phyloP scores from a whole-genome alignment of 1,140 invertebrate genomes.

The Anastrepha ludens region DNA sequence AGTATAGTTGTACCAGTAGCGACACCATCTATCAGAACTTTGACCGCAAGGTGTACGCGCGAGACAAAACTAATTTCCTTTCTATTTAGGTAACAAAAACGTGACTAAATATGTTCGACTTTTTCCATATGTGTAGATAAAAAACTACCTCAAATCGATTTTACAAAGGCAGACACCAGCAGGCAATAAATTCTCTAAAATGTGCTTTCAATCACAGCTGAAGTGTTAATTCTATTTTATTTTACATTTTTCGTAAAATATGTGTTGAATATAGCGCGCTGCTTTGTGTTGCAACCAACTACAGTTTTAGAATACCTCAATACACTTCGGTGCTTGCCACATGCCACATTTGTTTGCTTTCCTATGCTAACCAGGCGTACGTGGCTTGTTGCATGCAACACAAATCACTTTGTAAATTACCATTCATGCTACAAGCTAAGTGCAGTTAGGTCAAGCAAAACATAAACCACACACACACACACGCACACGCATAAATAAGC shows the following conservation, averaged over 20 bases:
- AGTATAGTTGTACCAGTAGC: not conserved
- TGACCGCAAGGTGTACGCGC: not conserved
- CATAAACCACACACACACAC: not conserved
- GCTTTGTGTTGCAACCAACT: not conserved
- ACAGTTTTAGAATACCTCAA: constrained; percentile 2
- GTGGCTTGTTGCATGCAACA: constrained; percentile 14
- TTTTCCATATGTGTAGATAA: too few relatives aligned
- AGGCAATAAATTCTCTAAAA: not conserved
- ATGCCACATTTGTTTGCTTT: constrained; percentile 9
- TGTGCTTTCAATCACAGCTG: not conserved
- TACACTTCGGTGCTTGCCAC: constrained; percentile 5
- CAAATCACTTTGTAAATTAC: constrained; percentile 50
- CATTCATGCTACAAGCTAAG: constrained; percentile 24
- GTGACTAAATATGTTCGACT: too few relatives aligned
- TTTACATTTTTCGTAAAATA: not conserved
- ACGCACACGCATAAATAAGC: not conserved
- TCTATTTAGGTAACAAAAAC: not conserved
- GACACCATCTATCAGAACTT: not conserved
- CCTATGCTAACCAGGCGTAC: not conserved
- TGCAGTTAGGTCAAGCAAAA: constrained; percentile 12
- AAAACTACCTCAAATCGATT: not conserved
- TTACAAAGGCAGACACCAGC: not conserved
- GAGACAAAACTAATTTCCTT: not conserved
- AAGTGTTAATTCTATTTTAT: not conserved
- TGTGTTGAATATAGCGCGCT: not conserved